These are phyloP conservation scores for Mustela nigripes DNA, from an alignment of 2,113 vertebrate species.

Conservation along the genomic window DNA sequence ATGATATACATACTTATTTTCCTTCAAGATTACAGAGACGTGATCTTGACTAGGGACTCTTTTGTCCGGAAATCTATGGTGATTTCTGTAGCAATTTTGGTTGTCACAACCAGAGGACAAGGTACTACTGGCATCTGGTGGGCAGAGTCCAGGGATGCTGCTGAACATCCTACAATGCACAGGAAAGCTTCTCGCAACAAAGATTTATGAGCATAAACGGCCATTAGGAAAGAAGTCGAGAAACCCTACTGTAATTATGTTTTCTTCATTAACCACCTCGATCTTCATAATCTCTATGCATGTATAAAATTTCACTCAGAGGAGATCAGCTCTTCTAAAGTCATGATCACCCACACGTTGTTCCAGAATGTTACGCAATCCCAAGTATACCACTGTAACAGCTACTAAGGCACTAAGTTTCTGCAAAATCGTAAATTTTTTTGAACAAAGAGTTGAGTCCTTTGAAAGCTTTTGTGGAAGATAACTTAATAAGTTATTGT, in stretches of 20 bases:
- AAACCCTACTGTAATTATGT: neutral
- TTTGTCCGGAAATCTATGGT: neutral
- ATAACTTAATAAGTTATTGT: neutral
- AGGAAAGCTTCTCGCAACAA: neutral
- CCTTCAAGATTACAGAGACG: neutral
- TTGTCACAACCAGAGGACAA: neutral
- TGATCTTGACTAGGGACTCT: neutral
- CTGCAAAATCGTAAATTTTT: conserved; percentile 18
- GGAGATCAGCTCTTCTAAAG: conserved; percentile 5
- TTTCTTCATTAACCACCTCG: neutral
- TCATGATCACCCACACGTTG: neutral
- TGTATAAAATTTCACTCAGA: neutral
- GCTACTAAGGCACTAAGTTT: neutral
- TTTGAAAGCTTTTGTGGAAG: conserved; percentile 44
- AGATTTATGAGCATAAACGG: neutral
- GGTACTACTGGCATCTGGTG: neutral
- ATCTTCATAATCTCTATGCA: neutral
- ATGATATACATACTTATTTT: neutral
- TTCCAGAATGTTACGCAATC: neutral
- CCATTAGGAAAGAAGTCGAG: neutral
- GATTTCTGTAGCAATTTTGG: neutral
- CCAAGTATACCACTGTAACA: neutral
- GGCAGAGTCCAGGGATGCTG: neutral
- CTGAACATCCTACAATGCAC: neutral
- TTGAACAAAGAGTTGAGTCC: neutral